Base-by-base conservation (phyloP, 2,113 vertebrate species). In the Hydropotes inermis region DNA sequence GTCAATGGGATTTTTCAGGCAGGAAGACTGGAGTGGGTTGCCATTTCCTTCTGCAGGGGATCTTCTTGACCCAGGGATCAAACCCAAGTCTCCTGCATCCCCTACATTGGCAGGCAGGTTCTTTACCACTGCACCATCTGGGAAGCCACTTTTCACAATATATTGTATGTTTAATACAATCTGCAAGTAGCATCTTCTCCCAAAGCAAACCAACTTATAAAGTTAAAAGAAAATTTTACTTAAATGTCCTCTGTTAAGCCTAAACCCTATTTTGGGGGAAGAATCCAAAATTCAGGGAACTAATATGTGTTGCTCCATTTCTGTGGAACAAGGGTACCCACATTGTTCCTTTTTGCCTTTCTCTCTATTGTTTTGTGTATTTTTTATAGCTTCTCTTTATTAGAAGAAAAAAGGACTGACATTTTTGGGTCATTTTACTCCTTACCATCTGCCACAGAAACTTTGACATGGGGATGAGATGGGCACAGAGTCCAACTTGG, bases 361-460 rank as follows among this genome's bases (percentile, higher is more conserved):
- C 21, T 25, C 33, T 83, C 19, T 6, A 14, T 28, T 81, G 84
- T 47, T 96, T 97, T 74, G 11, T 88, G 93, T 89, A 50, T 93
- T 97, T 45, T 90, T 74, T 45, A 95, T 94, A 82, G 92, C 82
- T 82, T 60, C 15, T 78, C 67, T 95, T 87, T 96, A 78, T 97
- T 88, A 93, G 97, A 87, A 97, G 90, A 23, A 94, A 94, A 96
- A 58, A 16, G 79, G 64, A 96, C 79, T 97, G 97, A 98, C 97
- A 94, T 96, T 96, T 98, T 97, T 60, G 97, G 79, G 95, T 98
- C 54, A 97, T 89, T 95, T 43, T 97, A 84, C 95, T 87, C 60
- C 45, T 91, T 96, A n/a, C 74, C 79, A 70, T 98, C 92, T 79
- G 95, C 83, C 78, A 76, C 28, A 43, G 36, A 60, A 96, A 96